Percentiles rank a stretch among this genome's conserved stretches.
These are phyloP conservation scores for Acrocephalus arundinaceus DNA, from an alignment of 2,113 vertebrate genomes.

Conservation along the genomic window DNA sequence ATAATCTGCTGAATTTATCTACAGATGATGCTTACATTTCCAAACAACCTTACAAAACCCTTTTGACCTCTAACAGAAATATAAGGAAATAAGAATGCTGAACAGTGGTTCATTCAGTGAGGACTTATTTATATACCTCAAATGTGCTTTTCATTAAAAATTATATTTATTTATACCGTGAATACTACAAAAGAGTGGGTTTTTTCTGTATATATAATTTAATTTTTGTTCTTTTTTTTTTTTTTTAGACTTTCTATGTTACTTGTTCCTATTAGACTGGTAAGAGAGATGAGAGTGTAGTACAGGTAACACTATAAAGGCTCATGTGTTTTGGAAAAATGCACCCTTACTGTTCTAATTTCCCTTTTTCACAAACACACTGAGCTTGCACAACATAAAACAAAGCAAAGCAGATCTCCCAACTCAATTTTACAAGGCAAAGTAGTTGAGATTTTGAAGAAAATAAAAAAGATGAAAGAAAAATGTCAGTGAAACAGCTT, in stretches of 20 bases:
- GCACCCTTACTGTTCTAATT: conserved; percentile 74
- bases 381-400: conserved; percentile 71
- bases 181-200: conserved; percentile 42
- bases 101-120: conserved; percentile 51
- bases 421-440: conserved; percentile 70
- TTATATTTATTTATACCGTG: conserved; percentile 59
- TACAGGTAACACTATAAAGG: conserved; percentile 66
- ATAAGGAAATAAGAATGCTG: conserved; percentile 53
- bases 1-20: conserved; percentile 46
- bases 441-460: conserved; percentile 68
- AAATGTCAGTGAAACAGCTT: conserved; percentile 70
- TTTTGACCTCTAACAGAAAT: conserved; percentile 48
- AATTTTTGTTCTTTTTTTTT: background rate
- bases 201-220: conserved; percentile 16
- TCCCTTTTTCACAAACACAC: conserved; percentile 76
- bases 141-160: conserved; percentile 62
- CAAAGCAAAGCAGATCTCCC: conserved; percentile 71
- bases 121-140: conserved; percentile 65
- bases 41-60: conserved; percentile 46
- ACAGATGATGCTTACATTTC: conserved; percentile 32
- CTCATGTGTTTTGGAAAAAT: conserved; percentile 70
- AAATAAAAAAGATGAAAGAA: conserved; percentile 72
- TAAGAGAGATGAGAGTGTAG: background rate
- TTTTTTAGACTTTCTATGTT: conserved; percentile 10
- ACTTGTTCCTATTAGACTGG: background rate